Conservation (phyloP, 2,113 vertebrate genomes). For the Chitala chitala region DNA sequence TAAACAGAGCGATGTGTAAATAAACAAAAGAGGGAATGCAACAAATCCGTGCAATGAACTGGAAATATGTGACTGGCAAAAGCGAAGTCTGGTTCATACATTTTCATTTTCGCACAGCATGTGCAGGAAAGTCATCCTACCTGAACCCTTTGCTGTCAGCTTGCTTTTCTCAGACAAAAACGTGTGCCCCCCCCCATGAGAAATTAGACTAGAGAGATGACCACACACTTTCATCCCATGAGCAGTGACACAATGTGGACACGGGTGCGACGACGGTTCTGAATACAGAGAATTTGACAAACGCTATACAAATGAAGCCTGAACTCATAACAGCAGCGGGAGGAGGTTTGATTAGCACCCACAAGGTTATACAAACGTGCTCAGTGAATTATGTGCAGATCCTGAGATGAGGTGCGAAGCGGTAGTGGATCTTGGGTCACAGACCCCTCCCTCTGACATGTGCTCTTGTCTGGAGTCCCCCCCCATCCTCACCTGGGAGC, state of each 20-base stretch:
- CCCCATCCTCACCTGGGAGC: background rate
- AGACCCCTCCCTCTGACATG: background rate
- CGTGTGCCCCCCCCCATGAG: too few relatives aligned
- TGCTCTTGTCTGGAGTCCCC: background rate
- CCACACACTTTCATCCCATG: background rate
- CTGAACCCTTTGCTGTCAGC: too few relatives aligned
- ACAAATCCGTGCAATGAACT: background rate
- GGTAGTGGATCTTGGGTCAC: too few relatives aligned
- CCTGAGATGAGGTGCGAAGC: too few relatives aligned
- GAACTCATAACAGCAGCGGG: background rate
- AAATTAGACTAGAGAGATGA: background rate
- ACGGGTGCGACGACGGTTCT: background rate
- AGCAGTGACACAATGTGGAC: background rate
- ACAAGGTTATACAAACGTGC: background rate
- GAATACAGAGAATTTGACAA: background rate
- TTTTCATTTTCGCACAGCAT: background rate
- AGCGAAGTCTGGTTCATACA: background rate
- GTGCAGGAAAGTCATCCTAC: background rate
- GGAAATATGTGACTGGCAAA: background rate
- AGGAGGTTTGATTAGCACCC: background rate
- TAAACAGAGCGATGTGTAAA: background rate
- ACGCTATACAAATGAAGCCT: too few relatives aligned
- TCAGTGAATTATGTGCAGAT: background rate
- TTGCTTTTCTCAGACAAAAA: too few relatives aligned
- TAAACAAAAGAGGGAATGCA: background rate